Evolutionary conservation across 2,113 vertebrate genomes (phyloP).

Genomic region (Brachirus orientalis): DNA sequence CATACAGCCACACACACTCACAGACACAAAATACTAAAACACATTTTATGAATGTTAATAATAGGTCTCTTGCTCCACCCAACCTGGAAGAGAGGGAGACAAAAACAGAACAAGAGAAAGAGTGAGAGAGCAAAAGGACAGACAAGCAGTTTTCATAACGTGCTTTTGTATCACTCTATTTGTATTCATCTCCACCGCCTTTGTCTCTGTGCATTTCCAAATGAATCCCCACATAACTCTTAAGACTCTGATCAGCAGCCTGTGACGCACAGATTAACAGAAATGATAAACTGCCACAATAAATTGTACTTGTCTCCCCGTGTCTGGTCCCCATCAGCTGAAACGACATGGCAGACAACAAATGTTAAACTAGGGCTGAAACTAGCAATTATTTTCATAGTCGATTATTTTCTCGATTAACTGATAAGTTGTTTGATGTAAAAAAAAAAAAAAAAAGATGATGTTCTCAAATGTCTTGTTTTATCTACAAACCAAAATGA

Average conservation of each 20-base stretch:
- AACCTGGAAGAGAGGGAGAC: slow-evolving; percentile 80
- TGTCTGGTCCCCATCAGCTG: slow-evolving; percentile 48
- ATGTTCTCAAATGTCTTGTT: too few relatives aligned
- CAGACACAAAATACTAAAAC: slow-evolving; percentile 28
- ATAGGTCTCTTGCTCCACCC: slow-evolving; percentile 88
- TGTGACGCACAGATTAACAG: slow-evolving; percentile 74
- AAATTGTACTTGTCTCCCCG: slow-evolving; percentile 62
- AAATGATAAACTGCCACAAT: slow-evolving; percentile 76
- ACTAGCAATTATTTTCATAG: too few relatives aligned
- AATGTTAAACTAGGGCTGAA: slow-evolving; percentile 17
- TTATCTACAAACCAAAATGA: too few relatives aligned
- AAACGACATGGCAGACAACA: slow-evolving; percentile 19
- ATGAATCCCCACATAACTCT: slow-evolving; percentile 65
- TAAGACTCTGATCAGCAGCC: slow-evolving; percentile 59
- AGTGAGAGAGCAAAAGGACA: slow-evolving; percentile 51
- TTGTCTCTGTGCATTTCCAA: slow-evolving; percentile 67
- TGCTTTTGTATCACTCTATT: slow-evolving; percentile 61
- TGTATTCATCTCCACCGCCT: slow-evolving; percentile 65
- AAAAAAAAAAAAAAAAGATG: too few relatives aligned
- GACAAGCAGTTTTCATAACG: slow-evolving; percentile 58
- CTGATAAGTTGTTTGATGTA: too few relatives aligned
- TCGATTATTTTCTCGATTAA: too few relatives aligned
- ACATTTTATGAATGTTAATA: slow-evolving; percentile 79
- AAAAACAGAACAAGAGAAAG: slow-evolving; percentile 37
- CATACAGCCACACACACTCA: slow-evolving; percentile 7